Conservation (phyloP, 2,888 invertebrate genomes). For the Polietes domitor region DNA sequence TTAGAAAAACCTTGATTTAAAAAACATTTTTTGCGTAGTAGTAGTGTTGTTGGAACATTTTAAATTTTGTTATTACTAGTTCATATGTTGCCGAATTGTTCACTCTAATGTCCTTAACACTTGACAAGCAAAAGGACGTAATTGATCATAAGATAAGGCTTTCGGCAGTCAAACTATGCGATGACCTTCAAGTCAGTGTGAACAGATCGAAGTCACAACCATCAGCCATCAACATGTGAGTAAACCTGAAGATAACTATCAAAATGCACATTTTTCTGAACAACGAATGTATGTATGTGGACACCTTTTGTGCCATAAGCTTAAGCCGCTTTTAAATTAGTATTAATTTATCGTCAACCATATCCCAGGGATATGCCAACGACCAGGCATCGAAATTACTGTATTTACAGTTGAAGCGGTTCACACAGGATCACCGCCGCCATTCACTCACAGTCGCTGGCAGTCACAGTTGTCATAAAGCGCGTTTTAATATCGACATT, state of each 20-base stretch:
- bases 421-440: slow-evolving; percentile 7
- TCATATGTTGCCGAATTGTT: too few species aligned
- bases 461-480: slow-evolving; percentile 32
- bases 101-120: too few species aligned
- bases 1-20: too few species aligned
- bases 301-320: background rate
- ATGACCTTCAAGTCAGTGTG: too few species aligned
- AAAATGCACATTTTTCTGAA: background rate
- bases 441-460: background rate
- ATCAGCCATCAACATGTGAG: background rate
- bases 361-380: background rate
- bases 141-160: too few species aligned
- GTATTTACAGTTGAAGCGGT: background rate
- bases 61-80: too few species aligned
- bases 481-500: slow-evolving; percentile 32
- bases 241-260: too few species aligned
- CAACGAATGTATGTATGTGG: background rate
- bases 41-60: too few species aligned
- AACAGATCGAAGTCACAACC: too few species aligned
- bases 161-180: too few species aligned
- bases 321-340: background rate
- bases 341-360: background rate
- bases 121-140: too few species aligned
- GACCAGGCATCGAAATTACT: background rate
- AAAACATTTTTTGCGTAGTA: too few species aligned